phyloP scores from a whole-genome alignment of 2,113 vertebrate species.

The Lagenorhynchus albirostris region DNA sequence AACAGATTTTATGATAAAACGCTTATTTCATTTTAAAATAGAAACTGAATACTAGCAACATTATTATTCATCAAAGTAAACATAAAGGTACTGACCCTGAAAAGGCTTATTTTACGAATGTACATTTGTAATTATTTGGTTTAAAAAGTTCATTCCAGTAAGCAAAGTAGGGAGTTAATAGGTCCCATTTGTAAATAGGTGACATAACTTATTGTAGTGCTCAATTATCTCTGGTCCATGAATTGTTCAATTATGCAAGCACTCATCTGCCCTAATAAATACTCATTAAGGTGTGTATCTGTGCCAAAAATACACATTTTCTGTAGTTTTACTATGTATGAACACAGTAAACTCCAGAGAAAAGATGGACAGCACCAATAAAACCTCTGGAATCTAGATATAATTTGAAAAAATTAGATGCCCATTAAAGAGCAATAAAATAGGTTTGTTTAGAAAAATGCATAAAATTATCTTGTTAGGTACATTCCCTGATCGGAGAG shows the following conservation, averaged over 20 bases:
- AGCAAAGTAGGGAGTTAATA: slow-evolving; percentile 67
- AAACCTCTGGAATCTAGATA: not conserved
- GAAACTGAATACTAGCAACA: not conserved
- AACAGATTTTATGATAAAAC: not conserved
- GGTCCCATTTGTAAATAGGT: slow-evolving; percentile 73
- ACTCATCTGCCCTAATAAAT: slow-evolving; percentile 68
- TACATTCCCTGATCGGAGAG: not conserved
- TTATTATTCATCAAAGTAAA: slow-evolving; percentile 39
- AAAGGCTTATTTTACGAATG: slow-evolving; percentile 21
- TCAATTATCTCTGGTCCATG: slow-evolving; percentile 72
- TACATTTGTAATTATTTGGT: slow-evolving; percentile 60
- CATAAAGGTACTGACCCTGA: slow-evolving; percentile 58
- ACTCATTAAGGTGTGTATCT: slow-evolving; percentile 67
- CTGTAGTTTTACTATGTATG: slow-evolving; percentile 51
- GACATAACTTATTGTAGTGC: slow-evolving; percentile 66
- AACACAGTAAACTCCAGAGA: slow-evolving; percentile 48
- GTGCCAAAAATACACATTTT: slow-evolving; percentile 68
- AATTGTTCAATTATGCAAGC: slow-evolving; percentile 69
- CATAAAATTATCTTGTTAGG: slow-evolving; percentile 40
- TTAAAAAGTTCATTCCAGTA: slow-evolving; percentile 66
- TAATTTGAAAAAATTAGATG: slow-evolving; percentile 46
- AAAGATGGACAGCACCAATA: slow-evolving; percentile 29
- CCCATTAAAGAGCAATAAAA: slow-evolving; percentile 21
- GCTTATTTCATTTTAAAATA: slow-evolving; percentile 24
- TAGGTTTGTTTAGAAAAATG: slow-evolving; percentile 45